A percentile compares a stretch with the other conserved stretches of the same genome.
phyloP scores from a whole-genome alignment of 2,113 vertebrate species.

The Anarhynchus alexandrinus region DNA sequence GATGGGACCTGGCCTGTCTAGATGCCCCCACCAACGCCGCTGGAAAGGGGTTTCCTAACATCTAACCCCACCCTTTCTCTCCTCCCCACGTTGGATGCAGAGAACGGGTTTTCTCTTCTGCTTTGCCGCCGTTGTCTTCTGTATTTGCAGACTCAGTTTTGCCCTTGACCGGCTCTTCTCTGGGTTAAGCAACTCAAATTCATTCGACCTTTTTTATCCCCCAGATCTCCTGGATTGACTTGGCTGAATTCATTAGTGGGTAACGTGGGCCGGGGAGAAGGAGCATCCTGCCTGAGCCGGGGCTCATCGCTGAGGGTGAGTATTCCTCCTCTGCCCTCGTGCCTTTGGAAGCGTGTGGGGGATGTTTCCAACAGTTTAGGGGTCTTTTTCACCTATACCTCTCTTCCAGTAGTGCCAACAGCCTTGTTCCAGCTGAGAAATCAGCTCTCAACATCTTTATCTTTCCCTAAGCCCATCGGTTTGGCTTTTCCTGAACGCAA shows the following conservation, averaged over 20 bases:
- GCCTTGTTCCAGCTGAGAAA: background rate
- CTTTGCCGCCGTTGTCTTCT: background rate
- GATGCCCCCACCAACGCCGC: background rate
- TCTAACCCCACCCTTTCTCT: background rate
- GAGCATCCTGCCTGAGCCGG: background rate
- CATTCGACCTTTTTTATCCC: background rate
- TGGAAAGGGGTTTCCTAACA: background rate
- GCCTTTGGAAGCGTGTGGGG: background rate
- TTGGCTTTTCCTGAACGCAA: background rate
- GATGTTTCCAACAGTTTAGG: background rate
- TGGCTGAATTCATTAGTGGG: background rate
- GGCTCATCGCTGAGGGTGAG: background rate
- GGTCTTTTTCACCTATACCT: background rate
- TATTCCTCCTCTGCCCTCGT: background rate
- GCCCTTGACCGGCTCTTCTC: background rate
- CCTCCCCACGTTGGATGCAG: background rate
- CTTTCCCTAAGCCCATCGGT: background rate
- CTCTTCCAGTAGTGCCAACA: background rate
- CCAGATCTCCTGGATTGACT: background rate
- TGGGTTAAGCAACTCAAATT: slow-evolving; percentile 10
- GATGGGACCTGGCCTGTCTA: background rate
- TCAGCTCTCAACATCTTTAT: background rate
- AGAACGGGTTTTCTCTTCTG: background rate
- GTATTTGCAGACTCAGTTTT: background rate
- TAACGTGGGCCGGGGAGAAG: background rate